Conservation (phyloP, 2,888 invertebrate species). For the Limenitis camilla region DNA sequence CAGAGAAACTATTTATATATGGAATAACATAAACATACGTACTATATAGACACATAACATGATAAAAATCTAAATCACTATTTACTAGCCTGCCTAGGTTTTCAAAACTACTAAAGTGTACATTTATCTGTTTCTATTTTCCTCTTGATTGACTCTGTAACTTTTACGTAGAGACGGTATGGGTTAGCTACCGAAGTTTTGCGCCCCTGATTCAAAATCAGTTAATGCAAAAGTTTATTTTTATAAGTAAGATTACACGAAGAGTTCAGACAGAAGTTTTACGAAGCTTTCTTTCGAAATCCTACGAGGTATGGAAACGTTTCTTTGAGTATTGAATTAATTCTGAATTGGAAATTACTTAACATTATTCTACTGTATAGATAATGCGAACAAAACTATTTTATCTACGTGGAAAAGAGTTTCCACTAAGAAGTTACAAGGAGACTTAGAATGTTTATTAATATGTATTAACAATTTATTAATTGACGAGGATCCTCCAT, state of each 20-base stretch:
- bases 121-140: constrained; percentile 72
- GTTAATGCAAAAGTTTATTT: constrained; percentile 77
- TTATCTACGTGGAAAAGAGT: constrained; percentile 27
- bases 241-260: constrained; percentile 75
- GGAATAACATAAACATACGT: too few relatives aligned
- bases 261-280: constrained; percentile 64
- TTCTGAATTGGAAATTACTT: constrained; percentile 69
- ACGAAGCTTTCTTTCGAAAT: constrained; percentile 65
- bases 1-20: too few relatives aligned
- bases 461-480: too few relatives aligned
- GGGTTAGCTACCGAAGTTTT: constrained; percentile 56
- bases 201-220: constrained; percentile 69
- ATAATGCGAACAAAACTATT: constrained; percentile 29
- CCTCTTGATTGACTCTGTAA: constrained; percentile 63
- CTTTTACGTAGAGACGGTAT: constrained; percentile 45
- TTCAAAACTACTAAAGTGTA: constrained; percentile 67
- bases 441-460: too few relatives aligned
- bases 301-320: constrained; percentile 65
- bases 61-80: too few relatives aligned
- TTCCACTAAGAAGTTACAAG: background rate
- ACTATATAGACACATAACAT: too few relatives aligned
- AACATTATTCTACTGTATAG: constrained; percentile 33
- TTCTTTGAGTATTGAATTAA: constrained; percentile 64
- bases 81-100: constrained; percentile 43
- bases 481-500: too few relatives aligned